Evolutionary conservation across 2,888 invertebrate species (phyloP), one percentile per base, ranked within the genome.

Genomic region (Marronus borbonicus): DNA sequence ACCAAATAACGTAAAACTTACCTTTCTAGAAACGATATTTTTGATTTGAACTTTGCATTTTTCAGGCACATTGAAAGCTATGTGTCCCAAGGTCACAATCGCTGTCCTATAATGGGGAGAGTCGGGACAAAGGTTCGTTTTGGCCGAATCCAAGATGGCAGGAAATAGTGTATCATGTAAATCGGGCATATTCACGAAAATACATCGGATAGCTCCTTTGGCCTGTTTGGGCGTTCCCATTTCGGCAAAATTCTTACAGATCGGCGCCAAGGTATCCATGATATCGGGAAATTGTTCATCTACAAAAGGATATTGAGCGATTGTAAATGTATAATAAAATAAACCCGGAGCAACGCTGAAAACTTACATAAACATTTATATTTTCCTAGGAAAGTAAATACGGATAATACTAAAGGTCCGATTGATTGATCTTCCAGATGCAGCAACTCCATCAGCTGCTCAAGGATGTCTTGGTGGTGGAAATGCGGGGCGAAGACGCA

Each of bases 401-500:
- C 94, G 81, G 95, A 94, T 0, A 97, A 90, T 60, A 97, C 93
- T 82, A 95, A 91, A 2, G 97, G 96, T 76, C 95, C 95, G 7
- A 95, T 94, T 84, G 90, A 91, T 80, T 95, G 95, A 82, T 97
- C 95, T 78, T 97, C 96, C 84, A 96, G 89, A 83, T 94, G 93
- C 81, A 98, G 90, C 85, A 98, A 92, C 72, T 92, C 90, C 76
- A 96, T 92, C 76, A 97, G 90, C 83, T 95, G 93, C 84, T 92
- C 92, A 82, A 97, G 90, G 76, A 97, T 94, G 84, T 96, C 95
- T 81, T 94, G 93, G 87, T 96, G 95, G 80, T 97, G 92, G 90
- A 98, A 98, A 88, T 97, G 97, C 0, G 96, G 94, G 8, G 98
- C 97, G 89, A 97, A 98, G 81, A 97, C 96, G 87, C 95, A 95